These are phyloP conservation scores for Aphis craccivora DNA, from an alignment of 1,140 invertebrate genomes.

Conservation along the genomic window DNA sequence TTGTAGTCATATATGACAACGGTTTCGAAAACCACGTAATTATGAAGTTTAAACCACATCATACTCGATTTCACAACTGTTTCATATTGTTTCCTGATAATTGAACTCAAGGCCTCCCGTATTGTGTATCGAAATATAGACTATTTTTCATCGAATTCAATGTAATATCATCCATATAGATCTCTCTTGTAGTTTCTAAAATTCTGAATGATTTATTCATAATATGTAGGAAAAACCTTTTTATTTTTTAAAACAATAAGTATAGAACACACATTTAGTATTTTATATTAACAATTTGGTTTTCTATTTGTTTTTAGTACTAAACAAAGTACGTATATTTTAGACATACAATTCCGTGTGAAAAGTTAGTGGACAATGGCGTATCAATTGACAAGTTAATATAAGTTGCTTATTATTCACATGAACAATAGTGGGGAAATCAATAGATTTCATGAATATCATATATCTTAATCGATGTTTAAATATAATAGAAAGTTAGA, in stretches of 20 bases:
- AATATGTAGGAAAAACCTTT: background rate
- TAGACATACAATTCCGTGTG: slow-evolving; percentile 1
- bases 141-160: background rate
- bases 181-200: slow-evolving; percentile 39
- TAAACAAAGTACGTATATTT: background rate
- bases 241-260: slow-evolving; percentile 26
- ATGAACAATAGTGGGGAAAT: slow-evolving; percentile 33
- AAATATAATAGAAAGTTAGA: slow-evolving; percentile 49
- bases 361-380: slow-evolving; percentile 43
- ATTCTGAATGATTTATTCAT: background rate
- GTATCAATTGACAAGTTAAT: slow-evolving; percentile 13
- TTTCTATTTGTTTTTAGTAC: background rate
- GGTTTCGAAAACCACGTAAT: slow-evolving; percentile 49
- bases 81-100: slow-evolving; percentile 33
- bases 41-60: slow-evolving; percentile 50
- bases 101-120: slow-evolving; percentile 25
- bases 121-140: slow-evolving; percentile 16
- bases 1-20: slow-evolving; percentile 26
- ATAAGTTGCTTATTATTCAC: background rate
- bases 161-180: background rate
- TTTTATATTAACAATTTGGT: background rate
- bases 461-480: background rate
- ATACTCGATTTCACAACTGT: slow-evolving; percentile 36
- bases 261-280: background rate
- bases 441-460: background rate